Percentiles rank a stretch among this genome's conserved stretches.
Evolutionary conservation across 2,113 vertebrate genomes (phyloP).

Genomic region (Saguinus imperator): DNA sequence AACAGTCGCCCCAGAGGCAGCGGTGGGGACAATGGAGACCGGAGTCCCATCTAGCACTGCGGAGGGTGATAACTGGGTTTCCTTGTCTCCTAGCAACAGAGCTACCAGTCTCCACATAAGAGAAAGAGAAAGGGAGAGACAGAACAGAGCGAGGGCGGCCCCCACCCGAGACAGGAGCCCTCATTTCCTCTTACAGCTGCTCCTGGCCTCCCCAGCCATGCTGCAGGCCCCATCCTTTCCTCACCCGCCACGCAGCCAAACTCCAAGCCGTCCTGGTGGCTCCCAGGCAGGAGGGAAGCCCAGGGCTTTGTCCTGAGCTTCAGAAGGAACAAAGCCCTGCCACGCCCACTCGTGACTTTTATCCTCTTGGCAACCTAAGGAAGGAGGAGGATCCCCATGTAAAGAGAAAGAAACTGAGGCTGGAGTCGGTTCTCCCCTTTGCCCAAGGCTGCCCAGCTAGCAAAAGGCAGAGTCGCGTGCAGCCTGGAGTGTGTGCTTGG

Average conservation of each 20-base stretch:
- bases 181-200: not conserved
- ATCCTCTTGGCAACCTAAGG: not conserved
- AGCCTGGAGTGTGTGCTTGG: not conserved
- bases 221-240: not conserved
- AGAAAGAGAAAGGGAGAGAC: not conserved
- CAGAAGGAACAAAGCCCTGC: constrained; percentile 9
- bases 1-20: constrained; percentile 40
- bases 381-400: not conserved
- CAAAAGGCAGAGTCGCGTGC: not conserved
- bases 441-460: not conserved
- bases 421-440: not conserved
- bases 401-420: constrained; percentile 45
- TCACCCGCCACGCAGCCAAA: not conserved
- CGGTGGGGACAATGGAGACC: constrained; percentile 46
- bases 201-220: not conserved
- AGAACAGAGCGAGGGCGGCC: not conserved
- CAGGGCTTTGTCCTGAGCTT: not conserved
- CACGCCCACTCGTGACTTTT: not conserved
- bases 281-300: not conserved
- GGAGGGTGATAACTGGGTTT: constrained; percentile 68
- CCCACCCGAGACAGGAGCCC: not conserved
- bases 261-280: not conserved
- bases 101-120: constrained; percentile 40
- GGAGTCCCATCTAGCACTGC: constrained; percentile 47
- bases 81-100: constrained; percentile 76